phyloP scores from a whole-genome alignment of 2,113 vertebrate species.

The Megalops atlanticus region DNA sequence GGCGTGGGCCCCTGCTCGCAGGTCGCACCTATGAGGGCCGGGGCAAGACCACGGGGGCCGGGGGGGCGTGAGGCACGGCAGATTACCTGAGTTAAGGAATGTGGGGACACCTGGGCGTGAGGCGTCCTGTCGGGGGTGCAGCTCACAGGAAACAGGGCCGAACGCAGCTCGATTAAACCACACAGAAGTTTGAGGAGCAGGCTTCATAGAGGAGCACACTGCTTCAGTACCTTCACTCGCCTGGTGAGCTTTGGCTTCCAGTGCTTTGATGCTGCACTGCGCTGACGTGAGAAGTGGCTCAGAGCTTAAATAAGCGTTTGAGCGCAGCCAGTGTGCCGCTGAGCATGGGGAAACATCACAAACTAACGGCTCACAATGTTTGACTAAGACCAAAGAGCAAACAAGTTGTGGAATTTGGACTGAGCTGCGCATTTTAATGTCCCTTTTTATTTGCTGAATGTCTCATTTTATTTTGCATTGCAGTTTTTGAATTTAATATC shows the following conservation, averaged over 20 bases:
- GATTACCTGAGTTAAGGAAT: background rate
- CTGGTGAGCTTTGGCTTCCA: conserved; percentile 14
- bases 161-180: background rate
- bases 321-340: conserved; percentile 19
- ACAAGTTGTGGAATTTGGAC: conserved; percentile 46
- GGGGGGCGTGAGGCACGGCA: background rate
- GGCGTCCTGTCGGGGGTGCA: background rate
- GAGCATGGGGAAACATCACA: conserved; percentile 34
- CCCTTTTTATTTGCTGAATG: conserved; percentile 21
- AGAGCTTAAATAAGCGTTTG: no score
- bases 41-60: background rate
- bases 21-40: conserved; percentile 17
- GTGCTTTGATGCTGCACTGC: background rate
- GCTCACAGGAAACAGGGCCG: background rate
- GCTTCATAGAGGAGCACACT: background rate
- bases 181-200: background rate
- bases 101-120: background rate
- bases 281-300: no score
- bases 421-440: conserved; percentile 37
- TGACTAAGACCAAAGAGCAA: conserved; percentile 56
- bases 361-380: conserved; percentile 46
- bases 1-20: conserved; percentile 21
- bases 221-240: background rate
- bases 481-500: conserved; percentile 28
- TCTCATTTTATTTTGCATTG: conserved; percentile 34